Conservation (phyloP, 2,113 vertebrate species). For the Cephalophus harveyi region DNA sequence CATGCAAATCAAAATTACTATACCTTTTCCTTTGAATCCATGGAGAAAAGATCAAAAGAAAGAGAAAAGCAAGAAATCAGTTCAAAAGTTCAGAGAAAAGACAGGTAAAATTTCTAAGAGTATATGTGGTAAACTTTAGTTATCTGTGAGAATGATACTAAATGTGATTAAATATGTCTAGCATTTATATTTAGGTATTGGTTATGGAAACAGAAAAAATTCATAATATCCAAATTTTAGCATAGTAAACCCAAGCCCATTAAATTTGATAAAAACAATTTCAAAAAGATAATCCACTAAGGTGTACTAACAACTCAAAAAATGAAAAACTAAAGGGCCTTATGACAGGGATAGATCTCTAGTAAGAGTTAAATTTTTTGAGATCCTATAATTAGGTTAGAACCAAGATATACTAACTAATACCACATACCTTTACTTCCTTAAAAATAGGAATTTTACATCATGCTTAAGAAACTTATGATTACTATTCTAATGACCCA, state of each 20-base stretch:
- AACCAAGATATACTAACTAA: background rate
- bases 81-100: slow-evolving; percentile 64
- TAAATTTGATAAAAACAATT: slow-evolving; percentile 6
- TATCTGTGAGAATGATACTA: slow-evolving; percentile 17
- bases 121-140: slow-evolving; percentile 20
- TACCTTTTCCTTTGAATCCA: slow-evolving; percentile 95
- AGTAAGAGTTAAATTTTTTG: background rate
- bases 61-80: slow-evolving; percentile 80
- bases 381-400: background rate
- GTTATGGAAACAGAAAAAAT: background rate
- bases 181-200: background rate
- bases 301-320: background rate
- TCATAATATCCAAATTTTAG: background rate
- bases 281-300: slow-evolving; percentile 12
- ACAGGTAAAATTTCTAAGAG: slow-evolving; percentile 46
- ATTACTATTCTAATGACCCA: background rate
- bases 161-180: background rate
- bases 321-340: background rate
- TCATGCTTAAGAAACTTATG: background rate
- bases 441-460: background rate
- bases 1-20: slow-evolving; percentile 79
- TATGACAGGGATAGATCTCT: background rate
- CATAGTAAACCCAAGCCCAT: background rate
- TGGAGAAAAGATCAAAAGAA: slow-evolving; percentile 74
- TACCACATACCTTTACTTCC: background rate